A percentile compares a stretch with the other conserved stretches of the same genome.
Conservation (phyloP, 1,140 invertebrate genomes). For the Coboldia fuscipes region DNA sequence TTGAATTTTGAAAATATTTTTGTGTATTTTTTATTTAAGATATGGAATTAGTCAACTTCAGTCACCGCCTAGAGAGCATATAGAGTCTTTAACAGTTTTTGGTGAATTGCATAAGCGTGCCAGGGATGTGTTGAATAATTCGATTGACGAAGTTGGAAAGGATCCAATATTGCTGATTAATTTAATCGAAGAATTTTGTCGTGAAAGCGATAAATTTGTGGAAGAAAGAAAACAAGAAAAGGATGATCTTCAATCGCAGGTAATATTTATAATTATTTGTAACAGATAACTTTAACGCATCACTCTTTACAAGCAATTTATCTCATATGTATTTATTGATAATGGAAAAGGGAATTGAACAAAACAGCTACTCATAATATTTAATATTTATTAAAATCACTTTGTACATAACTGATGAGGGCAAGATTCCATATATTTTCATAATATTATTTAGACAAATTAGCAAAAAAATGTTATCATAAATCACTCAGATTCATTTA, state of each 20-base stretch:
- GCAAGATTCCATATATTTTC: too few relatives aligned
- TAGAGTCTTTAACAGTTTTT: conserved; percentile 13
- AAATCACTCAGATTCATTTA: too few relatives aligned
- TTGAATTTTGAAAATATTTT: conserved; percentile 2
- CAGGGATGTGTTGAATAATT: conserved; percentile 22
- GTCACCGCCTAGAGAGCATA: conserved; percentile 8
- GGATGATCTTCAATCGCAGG: conserved; percentile 50
- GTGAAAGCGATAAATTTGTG: conserved; percentile 33
- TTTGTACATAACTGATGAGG: too few relatives aligned
- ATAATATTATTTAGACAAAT: too few relatives aligned
- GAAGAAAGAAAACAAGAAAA: conserved; percentile 38
- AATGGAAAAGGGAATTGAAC: too few relatives aligned
- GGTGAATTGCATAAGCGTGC: conserved; percentile 24
- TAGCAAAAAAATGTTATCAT: too few relatives aligned
- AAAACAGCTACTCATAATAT: too few relatives aligned
- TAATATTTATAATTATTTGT: conserved; percentile 16
- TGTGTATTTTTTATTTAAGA: conserved; percentile 1
- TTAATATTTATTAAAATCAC: too few relatives aligned
- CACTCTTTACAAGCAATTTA: too few relatives aligned
- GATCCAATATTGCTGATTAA: conserved; percentile 25
- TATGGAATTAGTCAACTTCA: conserved; percentile 14
- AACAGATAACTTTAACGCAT: too few relatives aligned
- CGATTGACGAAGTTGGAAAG: conserved; percentile 13
- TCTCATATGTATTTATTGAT: too few relatives aligned
- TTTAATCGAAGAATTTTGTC: conserved; percentile 35